Evolutionary conservation across 1,140 invertebrate species (phyloP).

Genomic region (Lutraria rhynchaena): DNA sequence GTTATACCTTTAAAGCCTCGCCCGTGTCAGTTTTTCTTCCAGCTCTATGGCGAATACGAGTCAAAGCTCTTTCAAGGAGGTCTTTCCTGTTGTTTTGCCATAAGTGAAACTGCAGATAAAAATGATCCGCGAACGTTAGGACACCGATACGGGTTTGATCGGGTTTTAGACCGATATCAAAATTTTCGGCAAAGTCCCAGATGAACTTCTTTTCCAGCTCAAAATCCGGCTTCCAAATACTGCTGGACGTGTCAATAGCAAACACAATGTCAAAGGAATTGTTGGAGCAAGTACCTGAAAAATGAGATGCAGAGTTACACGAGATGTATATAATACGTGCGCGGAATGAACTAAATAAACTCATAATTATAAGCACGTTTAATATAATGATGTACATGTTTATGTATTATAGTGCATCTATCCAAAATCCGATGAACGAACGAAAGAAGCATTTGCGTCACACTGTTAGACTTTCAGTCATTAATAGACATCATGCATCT

Average conservation of each 20-base stretch:
- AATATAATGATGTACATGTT: too few species aligned
- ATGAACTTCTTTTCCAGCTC: slow-evolving; percentile 68
- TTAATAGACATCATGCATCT: too few species aligned
- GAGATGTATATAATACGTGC: too few species aligned
- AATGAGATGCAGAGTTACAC: too few species aligned
- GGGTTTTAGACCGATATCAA: slow-evolving; percentile 64
- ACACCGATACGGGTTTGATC: slow-evolving; percentile 63
- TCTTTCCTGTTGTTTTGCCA: slow-evolving; percentile 51
- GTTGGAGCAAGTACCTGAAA: slow-evolving; percentile 11
- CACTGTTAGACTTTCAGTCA: too few species aligned
- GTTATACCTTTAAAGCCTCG: slow-evolving; percentile 7
- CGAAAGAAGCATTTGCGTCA: too few species aligned
- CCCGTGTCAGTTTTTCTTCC: slow-evolving; percentile 45
- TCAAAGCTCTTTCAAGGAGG: slow-evolving; percentile 50
- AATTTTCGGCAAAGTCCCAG: slow-evolving; percentile 59
- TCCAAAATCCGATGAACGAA: too few species aligned
- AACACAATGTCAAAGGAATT: slow-evolving; percentile 69
- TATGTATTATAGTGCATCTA: too few species aligned
- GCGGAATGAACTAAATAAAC: too few species aligned
- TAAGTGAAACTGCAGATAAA: slow-evolving; percentile 64
- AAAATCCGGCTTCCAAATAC: slow-evolving; percentile 73
- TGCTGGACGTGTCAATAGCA: slow-evolving; percentile 73
- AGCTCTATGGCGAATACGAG: slow-evolving; percentile 57
- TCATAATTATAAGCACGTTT: too few species aligned
- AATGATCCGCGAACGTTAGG: slow-evolving; percentile 61